Evolutionary conservation across 2,888 invertebrate genomes (phyloP), one percentile per base, ranked within the genome.

Genomic region (Thecocarcelia acutangulata): DNA sequence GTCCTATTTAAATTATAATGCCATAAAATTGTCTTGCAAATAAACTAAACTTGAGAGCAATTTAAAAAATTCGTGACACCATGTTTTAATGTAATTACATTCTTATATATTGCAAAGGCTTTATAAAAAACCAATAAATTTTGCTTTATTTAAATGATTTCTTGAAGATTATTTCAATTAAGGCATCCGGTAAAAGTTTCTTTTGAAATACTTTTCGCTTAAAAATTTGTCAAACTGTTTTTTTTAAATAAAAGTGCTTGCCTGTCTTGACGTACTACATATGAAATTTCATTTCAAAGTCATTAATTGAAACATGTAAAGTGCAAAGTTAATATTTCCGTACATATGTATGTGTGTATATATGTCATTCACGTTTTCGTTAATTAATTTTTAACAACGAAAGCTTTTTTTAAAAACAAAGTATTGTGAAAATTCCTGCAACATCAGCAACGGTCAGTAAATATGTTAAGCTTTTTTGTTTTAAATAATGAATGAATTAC

Each of bases 371-470:
- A 48, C 72, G 76, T 37, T 76, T 76, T 13, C 72, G 56, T 81
- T 81, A 81, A 81, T 81, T 81, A 76, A 76, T 73, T 81, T 80
- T 76, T 50, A 73, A 81, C 72, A 46, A 61, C 19, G 33, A 56
- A 64, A 70, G 46, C 66, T 5, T 24, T 24, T 24, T 24, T 80
- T 61, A 61, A 76, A 17, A 68, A 54, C 21, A 70, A 66, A 54
- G 17, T 56, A 59, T 54, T 54, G n/a, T 12, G 28, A 24, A 52
- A 68, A 63, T 40, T 66, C 2, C 37, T 46, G 21, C 37, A 58
- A 28, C 15, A 42, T 28, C 28, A 19, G 21, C 11, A 15, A 40
- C 17, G 50, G 21, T 11, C 24, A n/a, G n/a, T n/a, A n/a, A n/a
- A n/a, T n/a, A n/a, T n/a, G n/a, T n/a, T n/a, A n/a, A n/a, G n/a